Base-by-base conservation (phyloP, 2,113 vertebrate genomes). In the Neogale vison region DNA sequence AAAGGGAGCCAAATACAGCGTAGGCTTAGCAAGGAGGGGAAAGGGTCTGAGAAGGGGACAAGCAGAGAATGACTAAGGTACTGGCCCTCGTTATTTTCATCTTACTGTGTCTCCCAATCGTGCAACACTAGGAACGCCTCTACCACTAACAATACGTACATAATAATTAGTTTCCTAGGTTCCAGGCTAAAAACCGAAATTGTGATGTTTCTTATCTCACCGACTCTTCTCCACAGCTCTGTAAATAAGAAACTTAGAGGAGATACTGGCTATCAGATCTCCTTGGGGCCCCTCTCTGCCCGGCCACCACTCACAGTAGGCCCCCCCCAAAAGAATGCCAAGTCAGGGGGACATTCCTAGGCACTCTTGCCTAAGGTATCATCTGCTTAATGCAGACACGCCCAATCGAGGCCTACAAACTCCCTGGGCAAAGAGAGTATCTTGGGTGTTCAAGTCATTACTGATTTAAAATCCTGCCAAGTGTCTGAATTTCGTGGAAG, bases 381-480 rank as follows among this genome's bases (percentile, higher is more conserved):
- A 59, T 42, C 31, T 15, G 4, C 24, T 23, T n/a, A 34, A 2
- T 23, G 42, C 8, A 80, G 52, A 17, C 34, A 26, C 0, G 4
- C 24, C 39, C 47, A 47, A 15, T 23, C 20, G 4, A 6, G 52
- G 4, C 13, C 4, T 69, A 50, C 20, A 6, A 31, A 47, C 13
- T 45, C n/a, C 29, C 45, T 4, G 21, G 17, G 45, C 14, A 83
- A 83, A n/a, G 6, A 87, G 82, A 77, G 12, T n/a, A 23, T 45
- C 57, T 61, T 18, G 55, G 24, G 36, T 45, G 23, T 81, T 72
- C 20, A 63, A 65, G 26, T 4, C 72, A 42, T 8, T 31, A 34
- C 18, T 87, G 31, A 82, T 82, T 55, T 84, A 97, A 90, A 96
- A 84, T 57, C 26, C 39, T 47, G 4, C 63, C 42, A 67, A 57